Evolutionary conservation across 53 echinoderm and acorn worm species (phyloP), one percentile per base, ranked within the genome.

Genomic region (Henricia sp.): DNA sequence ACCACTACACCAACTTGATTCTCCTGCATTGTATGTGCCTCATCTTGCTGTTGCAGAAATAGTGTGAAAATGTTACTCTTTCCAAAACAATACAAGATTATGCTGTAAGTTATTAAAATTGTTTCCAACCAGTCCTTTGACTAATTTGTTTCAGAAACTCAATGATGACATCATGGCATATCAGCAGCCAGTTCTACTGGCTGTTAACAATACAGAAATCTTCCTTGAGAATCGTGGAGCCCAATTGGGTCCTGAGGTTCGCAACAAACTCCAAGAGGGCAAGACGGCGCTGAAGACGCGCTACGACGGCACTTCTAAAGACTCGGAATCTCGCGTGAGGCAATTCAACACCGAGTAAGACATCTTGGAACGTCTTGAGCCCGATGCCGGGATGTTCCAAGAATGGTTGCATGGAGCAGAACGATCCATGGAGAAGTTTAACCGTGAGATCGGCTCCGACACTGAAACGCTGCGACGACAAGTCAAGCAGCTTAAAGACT

Each of bases 161-260:
- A 83, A 85, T 69, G 97, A 97, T 65, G 97, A 97, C 72, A 94
- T 97, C 65, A 70, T 97, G 35, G 94, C 90, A 28, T 94, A 92
- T 80, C 97, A 97, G 74, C 97, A 97, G 64, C 97, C 97, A 37
- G 88, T 97, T 19, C 75, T 97, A 16, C 72, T 97, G 25, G 92
- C 92, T 19, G 84, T 92, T 3, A 94, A 97, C 84, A 97, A 91
- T 83, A 92, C 97, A 1, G 83, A 94, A 29, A 84, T 86, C 37
- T 94, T 97, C 84, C 90, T 97, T 28, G 94, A 91, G 20, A 83
- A 85, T 23, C 82, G 88, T 68, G 70, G 88, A 28, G 48, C 85
- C 44, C 83, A 94, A 40, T 90, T 97, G 30, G 72, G 82, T 41
- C 92, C 94, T 0, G 97, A 97, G n/a, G 77, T 91, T 63, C 82